Evolutionary conservation across 1,140 invertebrate genomes (phyloP), one percentile per base, ranked within the genome.

Genomic region (Hycleus phaleratus): DNA sequence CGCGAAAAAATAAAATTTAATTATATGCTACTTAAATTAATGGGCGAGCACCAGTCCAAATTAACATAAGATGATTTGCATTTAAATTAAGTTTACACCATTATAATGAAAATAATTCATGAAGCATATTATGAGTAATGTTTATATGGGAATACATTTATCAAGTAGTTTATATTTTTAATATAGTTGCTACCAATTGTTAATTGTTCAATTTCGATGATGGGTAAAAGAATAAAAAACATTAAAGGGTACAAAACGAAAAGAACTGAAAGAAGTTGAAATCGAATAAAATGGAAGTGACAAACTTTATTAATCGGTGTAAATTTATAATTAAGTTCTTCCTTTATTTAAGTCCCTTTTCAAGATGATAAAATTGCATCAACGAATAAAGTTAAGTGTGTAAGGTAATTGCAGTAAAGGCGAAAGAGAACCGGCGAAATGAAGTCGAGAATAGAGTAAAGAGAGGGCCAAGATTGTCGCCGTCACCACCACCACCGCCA

Each of bases 51-150:
- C 62, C 59, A 70, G 64, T 62, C 58, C 63, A 68, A 68, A 73
- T 73, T 73, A 73, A 72, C 71, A 73, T 73, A 73, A 71, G 69
- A 68, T 66, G 62, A 73, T 73, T 73, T 72, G 71, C 71, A 73
- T 73, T 73, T 73, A 73, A 69, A 73, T 73, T 72, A 64, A 68
- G 69, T 70, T 72, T 73, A 70, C 70, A 72, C 69, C 69, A 71
- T 69, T 68, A 70, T 71, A 65, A 70, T 68, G 67, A 70, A 68
- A 70, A 69, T 71, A 70, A 69, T 70, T 69, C 66, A 66, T 63
- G 62, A 58, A 57, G 61, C 59, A 60, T 64, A 65, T 62, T 65
- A 58, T 65, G 65, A 67, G 60, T 65, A 67, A 67, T 67, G 65
- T 62, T 55, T 60, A 58, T 62, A 63, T 61, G 56, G 58, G 60